Evolutionary conservation across 2,888 invertebrate species (phyloP).

Genomic region (Muschampia plurimacula): DNA sequence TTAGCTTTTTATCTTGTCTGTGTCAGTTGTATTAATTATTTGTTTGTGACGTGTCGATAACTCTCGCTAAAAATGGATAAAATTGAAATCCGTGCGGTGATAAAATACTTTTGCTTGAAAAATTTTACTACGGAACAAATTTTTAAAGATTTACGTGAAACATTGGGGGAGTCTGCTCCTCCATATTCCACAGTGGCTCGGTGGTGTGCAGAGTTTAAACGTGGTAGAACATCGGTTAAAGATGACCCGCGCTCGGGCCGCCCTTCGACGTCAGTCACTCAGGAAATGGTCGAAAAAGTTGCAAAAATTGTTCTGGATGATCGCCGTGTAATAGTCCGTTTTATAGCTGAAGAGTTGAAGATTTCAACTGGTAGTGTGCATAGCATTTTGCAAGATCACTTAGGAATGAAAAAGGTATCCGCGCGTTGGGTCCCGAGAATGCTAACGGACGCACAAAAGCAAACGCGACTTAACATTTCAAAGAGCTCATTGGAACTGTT

Average conservation of each 20-base stretch:
- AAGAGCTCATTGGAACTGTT: too few relatives aligned
- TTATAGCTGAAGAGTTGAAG: not conserved
- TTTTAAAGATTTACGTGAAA: conserved; percentile 12
- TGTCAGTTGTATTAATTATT: not conserved
- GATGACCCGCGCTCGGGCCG: conserved; percentile 9
- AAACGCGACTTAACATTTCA: not conserved
- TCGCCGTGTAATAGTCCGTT: too few relatives aligned
- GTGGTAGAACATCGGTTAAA: conserved; percentile 14
- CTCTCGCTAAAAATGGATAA: not conserved
- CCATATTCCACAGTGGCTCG: conserved; percentile 14
- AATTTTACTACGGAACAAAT: conserved; percentile 19
- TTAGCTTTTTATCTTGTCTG: too few relatives aligned
- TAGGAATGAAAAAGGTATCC: conserved; percentile 4
- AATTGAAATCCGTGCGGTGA: conserved; percentile 15
- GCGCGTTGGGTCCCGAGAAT: conserved; percentile 6
- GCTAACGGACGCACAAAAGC: not conserved
- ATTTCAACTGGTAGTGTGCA: not conserved
- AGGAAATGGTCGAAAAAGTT: conserved; percentile 16
- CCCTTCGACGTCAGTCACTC: conserved; percentile 1
- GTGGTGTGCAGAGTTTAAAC: conserved; percentile 23
- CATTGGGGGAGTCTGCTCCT: conserved; percentile 4
- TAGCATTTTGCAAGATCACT: conserved; percentile 5
- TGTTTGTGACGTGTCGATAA: not conserved
- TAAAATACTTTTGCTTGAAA: conserved; percentile 11
- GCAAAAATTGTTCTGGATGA: not conserved